phyloP scores from a whole-genome alignment of 2,888 invertebrate genomes.

The Caenorhabditis parvicauda region DNA sequence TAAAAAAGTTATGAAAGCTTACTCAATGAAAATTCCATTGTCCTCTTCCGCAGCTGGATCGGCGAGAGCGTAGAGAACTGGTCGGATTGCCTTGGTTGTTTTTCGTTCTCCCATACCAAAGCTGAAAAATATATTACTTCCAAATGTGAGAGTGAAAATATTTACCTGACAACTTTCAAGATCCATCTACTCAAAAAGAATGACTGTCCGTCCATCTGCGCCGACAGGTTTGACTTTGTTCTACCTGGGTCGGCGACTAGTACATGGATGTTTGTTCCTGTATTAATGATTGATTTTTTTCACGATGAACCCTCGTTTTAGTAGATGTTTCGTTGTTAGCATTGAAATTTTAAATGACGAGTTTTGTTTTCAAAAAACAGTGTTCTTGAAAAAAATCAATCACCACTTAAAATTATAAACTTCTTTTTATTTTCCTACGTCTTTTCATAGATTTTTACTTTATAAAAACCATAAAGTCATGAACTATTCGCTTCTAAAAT shows the following conservation, averaged over 20 bases:
- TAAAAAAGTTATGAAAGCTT: slow-evolving; percentile 12
- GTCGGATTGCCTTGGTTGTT: slow-evolving; percentile 51
- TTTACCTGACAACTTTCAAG: slow-evolving; percentile 45
- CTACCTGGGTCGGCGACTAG: slow-evolving; percentile 58
- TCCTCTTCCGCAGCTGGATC: slow-evolving; percentile 43
- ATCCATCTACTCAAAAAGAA: slow-evolving; percentile 59
- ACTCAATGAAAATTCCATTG: slow-evolving; percentile 55
- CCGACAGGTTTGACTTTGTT: slow-evolving; percentile 48
- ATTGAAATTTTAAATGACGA: too few relatives aligned
- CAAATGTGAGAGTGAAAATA: too few relatives aligned
- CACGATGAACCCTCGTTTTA: too few relatives aligned
- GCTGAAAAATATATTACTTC: slow-evolving; percentile 23
- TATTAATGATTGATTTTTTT: slow-evolving; percentile 7
- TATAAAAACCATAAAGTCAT: neutral
- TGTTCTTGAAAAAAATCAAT: too few relatives aligned
- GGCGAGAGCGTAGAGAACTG: slow-evolving; percentile 54
- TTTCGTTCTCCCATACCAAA: slow-evolving; percentile 55
- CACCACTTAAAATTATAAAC: neutral
- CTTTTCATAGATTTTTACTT: neutral
- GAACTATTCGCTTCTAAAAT: neutral
- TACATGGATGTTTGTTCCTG: slow-evolving; percentile 48
- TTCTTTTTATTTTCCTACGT: neutral
- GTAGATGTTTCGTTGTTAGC: neutral
- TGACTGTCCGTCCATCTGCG: slow-evolving; percentile 45
- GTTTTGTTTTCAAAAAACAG: too few relatives aligned